phyloP scores from a whole-genome alignment of 2,888 invertebrate species.

The Parnassius orleans region DNA sequence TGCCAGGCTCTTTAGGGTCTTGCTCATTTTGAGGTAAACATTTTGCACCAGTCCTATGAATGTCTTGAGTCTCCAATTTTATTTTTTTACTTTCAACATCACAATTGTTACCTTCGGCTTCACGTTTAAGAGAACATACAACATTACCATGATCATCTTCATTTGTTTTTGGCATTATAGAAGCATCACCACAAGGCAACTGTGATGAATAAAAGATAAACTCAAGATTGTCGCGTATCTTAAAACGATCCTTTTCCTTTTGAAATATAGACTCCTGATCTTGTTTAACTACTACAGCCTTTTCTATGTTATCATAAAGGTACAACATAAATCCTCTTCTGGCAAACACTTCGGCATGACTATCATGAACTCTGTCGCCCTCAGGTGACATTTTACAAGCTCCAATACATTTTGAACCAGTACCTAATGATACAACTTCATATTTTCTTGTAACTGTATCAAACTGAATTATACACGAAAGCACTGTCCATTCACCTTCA shows the following conservation, averaged over 20 bases:
- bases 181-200: conserved; percentile 96
- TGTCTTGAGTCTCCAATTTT: conserved; percentile 41
- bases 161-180: conserved; percentile 85
- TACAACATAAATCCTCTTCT: conserved; percentile 91
- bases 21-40: conserved; percentile 79
- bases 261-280: conserved; percentile 52
- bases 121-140: conserved; percentile 45
- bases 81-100: conserved; percentile 42
- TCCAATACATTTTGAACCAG: conserved; percentile 96
- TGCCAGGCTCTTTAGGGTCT: conserved; percentile 82
- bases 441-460: conserved; percentile 50
- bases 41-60: conserved; percentile 95
- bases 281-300: conserved; percentile 45
- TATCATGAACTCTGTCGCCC: conserved; percentile 91
- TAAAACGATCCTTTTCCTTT: conserved; percentile 54
- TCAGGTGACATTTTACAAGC: conserved; percentile 81
- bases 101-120: conserved; percentile 39
- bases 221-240: conserved; percentile 78
- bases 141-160: conserved; percentile 54
- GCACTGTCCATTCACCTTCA: conserved; percentile 89
- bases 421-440: conserved; percentile 90
- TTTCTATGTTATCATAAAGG: conserved; percentile 83
- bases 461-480: conserved; percentile 86
- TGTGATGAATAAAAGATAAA: conserved; percentile 94
- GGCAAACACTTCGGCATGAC: conserved; percentile 95